A percentile compares a stretch with the other conserved stretches of the same genome.
These are phyloP conservation scores for Tetheella fluctuosa DNA, from an alignment of 2,888 invertebrate genomes.

Conservation along the genomic window DNA sequence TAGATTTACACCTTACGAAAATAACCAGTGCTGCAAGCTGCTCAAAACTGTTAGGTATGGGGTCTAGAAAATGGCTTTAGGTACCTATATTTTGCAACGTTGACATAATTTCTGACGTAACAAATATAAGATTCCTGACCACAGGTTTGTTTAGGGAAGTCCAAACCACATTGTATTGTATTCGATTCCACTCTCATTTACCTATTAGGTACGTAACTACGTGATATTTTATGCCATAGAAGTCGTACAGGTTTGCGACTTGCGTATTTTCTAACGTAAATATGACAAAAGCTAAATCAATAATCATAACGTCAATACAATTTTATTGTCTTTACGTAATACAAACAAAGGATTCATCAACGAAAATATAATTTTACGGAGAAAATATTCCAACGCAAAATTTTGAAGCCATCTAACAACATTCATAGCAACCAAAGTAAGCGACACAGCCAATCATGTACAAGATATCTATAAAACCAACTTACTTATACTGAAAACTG, in stretches of 20 bases:
- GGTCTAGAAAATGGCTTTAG: too few relatives aligned
- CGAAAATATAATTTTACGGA: not conserved
- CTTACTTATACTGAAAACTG: constrained; percentile 57
- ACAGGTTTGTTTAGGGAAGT: constrained; percentile 1
- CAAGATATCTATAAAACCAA: constrained; percentile 27
- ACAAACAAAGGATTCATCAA: not conserved
- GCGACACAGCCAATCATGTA: constrained; percentile 14
- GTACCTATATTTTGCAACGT: too few relatives aligned
- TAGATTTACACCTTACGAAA: too few relatives aligned
- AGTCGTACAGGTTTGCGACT: not conserved
- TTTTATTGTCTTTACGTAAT: constrained; percentile 4
- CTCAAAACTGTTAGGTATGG: too few relatives aligned
- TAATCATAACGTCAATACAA: constrained; percentile 4
- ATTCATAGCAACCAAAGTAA: constrained; percentile 19
- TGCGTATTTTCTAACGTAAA: constrained; percentile 3
- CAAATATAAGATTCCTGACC: not conserved
- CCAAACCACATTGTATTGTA: not conserved
- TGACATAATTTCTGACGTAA: not conserved
- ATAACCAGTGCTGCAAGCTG: too few relatives aligned
- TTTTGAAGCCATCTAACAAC: constrained; percentile 10
- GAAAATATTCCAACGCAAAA: not conserved
- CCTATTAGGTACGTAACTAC: not conserved
- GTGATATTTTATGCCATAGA: not conserved
- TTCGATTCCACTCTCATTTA: not conserved
- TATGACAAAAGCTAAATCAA: not conserved